Base-by-base conservation (phyloP, 2,797 vertebrate species). In the Mormyrus hasselquistii region DNA sequence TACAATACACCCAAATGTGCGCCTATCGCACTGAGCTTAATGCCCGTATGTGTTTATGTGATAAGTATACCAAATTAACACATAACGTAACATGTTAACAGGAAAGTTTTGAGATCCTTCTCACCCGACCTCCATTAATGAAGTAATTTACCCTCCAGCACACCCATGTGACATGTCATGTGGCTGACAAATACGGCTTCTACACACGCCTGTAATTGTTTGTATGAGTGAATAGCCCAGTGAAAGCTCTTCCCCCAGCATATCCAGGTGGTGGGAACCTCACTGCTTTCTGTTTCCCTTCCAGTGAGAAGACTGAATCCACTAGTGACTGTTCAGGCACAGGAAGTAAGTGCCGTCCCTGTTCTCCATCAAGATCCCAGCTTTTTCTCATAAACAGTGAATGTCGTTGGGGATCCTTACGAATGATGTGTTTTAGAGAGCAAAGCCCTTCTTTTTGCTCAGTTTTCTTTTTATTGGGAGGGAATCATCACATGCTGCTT, bases 271-370 rank as follows among this genome's bases (percentile, higher is more conserved):
- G 22, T 89, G 79, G 44, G 79, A 1, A 22, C 65, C 34, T 87
- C 5, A 88, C 59, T 3, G 7, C 34, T n/a, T 87, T 83, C 73
- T 90, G 34, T 89, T 92, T 92, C 89, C 94, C 90, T 90, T 93
- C 65, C 96, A 99, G 98, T 0, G 98, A 99, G 94, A 99, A 98
- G 94, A 96, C 96, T 0, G 98, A 99, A 94, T 95, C 97, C 44
- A 96, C 97, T 91, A 98, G 98, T 0, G 97, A 97, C 49, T 97
- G 97, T 94, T 98, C 97, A 0, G 97, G 94, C 90, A 95, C 95
- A 59, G 96, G 96, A 91, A 93, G 96, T 97, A 93, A 96, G 96
- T 96, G 89, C 44, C 88, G 19, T 44, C 38, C 4, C 41, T 44
- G 9, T 44, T 29, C 59, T 6, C 16, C 62, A 4, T 25, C 69